A percentile compares a stretch with the other conserved stretches of the same genome.
These are phyloP conservation scores for Clarias batrachus DNA, from an alignment of 2,113 vertebrate genomes.

Conservation along the genomic window DNA sequence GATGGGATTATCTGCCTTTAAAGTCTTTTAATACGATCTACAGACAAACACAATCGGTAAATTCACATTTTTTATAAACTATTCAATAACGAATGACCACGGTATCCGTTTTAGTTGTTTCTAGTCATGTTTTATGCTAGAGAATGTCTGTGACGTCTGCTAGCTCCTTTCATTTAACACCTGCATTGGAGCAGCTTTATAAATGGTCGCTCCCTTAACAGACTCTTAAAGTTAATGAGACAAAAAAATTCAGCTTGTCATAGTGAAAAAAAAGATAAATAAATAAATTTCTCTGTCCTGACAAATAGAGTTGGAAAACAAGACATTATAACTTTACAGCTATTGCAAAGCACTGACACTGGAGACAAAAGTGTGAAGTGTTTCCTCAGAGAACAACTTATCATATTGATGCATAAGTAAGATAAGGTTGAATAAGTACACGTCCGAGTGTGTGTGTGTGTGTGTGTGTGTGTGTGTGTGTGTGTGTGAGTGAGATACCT, in stretches of 20 bases:
- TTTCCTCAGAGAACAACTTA: not conserved
- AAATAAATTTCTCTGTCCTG: too few species aligned
- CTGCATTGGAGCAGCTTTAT: not conserved
- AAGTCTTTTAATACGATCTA: not conserved
- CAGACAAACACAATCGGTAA: not conserved
- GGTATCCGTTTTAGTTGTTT: not conserved
- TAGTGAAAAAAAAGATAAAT: not conserved
- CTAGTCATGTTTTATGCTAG: not conserved
- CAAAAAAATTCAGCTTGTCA: not conserved
- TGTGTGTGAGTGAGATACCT: slow-evolving; percentile 62
- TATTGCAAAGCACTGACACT: not conserved
- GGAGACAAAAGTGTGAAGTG: not conserved
- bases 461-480: not conserved
- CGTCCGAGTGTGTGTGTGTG: not conserved
- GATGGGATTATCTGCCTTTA: not conserved
- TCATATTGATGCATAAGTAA: too few species aligned
- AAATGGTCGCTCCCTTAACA: not conserved
- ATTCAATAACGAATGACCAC: not conserved
- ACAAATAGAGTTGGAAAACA: too few species aligned
- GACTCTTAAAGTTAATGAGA: not conserved
- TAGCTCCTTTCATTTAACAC: not conserved
- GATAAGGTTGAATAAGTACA: not conserved
- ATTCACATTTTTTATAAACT: not conserved
- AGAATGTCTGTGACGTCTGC: not conserved
- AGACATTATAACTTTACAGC: too few species aligned